These are phyloP conservation scores for Corvus moneduloides DNA, from an alignment of 2,113 vertebrate species.

Conservation along the genomic window DNA sequence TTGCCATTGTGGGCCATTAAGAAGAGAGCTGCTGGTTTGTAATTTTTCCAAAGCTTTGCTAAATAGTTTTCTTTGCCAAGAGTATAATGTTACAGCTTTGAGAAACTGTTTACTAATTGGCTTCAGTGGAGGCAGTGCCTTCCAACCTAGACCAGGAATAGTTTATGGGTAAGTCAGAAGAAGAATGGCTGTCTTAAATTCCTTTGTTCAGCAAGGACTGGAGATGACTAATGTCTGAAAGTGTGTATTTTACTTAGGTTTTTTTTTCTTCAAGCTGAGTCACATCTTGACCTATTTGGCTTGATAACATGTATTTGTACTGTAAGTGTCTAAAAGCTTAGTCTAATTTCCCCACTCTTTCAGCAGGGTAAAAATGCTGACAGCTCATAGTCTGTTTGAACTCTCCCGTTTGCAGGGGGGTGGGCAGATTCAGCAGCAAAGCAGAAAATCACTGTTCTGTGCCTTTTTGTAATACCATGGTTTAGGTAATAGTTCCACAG, in stretches of 20 bases:
- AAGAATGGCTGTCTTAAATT: slow-evolving; percentile 19
- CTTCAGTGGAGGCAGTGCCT: slow-evolving; percentile 36
- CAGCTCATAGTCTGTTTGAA: background rate
- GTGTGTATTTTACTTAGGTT: background rate
- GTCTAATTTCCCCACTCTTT: slow-evolving; percentile 14
- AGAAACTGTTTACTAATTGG: slow-evolving; percentile 48
- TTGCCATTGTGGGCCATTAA: background rate
- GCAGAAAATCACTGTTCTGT: background rate
- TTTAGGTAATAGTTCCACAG: background rate
- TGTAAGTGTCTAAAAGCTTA: background rate
- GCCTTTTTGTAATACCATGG: background rate
- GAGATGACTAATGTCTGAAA: slow-evolving; percentile 32
- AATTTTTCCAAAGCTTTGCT: slow-evolving; percentile 4
- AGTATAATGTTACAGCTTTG: slow-evolving; percentile 9
- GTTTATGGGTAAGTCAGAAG: background rate
- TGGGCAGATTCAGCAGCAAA: background rate
- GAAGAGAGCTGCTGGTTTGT: slow-evolving; percentile 27
- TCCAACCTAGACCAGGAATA: slow-evolving; percentile 3
- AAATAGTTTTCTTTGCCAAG: slow-evolving; percentile 12
- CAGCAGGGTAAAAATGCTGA: background rate
- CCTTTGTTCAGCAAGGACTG: slow-evolving; percentile 22
- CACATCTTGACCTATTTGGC: slow-evolving; percentile 57
- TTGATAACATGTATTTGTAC: slow-evolving; percentile 24
- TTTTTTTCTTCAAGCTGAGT: slow-evolving; percentile 13
- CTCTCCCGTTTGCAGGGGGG: background rate